Base-by-base conservation (phyloP, 2,888 invertebrate species). In the Auanema sp. region DNA sequence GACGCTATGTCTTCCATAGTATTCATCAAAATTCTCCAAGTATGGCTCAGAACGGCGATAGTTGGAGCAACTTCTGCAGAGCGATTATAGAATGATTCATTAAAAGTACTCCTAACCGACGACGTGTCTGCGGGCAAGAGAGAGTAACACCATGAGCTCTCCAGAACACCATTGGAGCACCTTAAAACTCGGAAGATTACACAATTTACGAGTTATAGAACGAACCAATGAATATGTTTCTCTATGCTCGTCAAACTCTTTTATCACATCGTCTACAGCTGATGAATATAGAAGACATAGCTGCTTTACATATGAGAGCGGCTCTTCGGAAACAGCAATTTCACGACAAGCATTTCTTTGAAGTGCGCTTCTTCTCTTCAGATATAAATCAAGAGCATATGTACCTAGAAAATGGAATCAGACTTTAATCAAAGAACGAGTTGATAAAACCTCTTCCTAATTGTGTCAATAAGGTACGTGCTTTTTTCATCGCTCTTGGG, bases 181-280 rank as follows among this genome's bases (percentile, higher is more conserved):
- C 70, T 69, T 43, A 54, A 60, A 58, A 16, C n/a, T n/a, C n/a
- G 10, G 14, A n/a, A 11, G 1, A n/a, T n/a, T n/a, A n/a, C n/a
- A n/a, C n/a, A n/a, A n/a, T n/a, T n/a, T n/a, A n/a, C n/a, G n/a
- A n/a, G n/a, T n/a, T n/a, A n/a, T n/a, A n/a, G n/a, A n/a, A n/a
- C 60, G n/a, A 11, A 70, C 70, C 95, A 72, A 69, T 50, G 77
- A 78, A 41, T 75, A 77, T 57, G 75, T 69, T 55, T 77, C 66
- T 0, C 75, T 69, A 60, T 79, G 71, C 6, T 61, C 47, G 24
- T 64, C 56, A 65, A 76, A 78, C 55, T 80, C 80, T 16, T 68
- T 73, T 54, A 72, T 68, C 21, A 80, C 76, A 25, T 81, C 80
- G 40, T 70, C 61, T 18, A 81, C 79, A 8, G 78, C 76, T 33